Percentiles rank a stretch among this genome's conserved stretches.
These are phyloP conservation scores for Pseudotriccus pelzelni DNA, from an alignment of 2,797 vertebrate species.

Conservation along the genomic window DNA sequence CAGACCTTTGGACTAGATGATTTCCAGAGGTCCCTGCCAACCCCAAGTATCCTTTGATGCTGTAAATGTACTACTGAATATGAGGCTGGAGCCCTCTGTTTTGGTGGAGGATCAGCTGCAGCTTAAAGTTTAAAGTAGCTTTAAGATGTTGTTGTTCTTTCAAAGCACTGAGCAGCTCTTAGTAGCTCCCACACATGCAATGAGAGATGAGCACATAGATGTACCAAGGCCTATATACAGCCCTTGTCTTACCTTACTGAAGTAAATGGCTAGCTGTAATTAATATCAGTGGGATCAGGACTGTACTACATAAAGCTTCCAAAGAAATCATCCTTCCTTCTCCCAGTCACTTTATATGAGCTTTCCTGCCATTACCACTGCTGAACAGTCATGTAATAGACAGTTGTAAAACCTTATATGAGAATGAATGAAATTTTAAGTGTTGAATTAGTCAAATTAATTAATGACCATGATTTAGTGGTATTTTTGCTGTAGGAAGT, in stretches of 20 bases:
- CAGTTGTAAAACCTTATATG: constrained; percentile 7
- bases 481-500: not conserved
- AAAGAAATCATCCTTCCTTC: not conserved
- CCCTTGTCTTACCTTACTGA: not conserved
- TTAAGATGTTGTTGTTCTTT: not conserved
- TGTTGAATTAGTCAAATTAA: constrained; percentile 39
- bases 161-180: not conserved
- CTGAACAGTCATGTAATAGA: not conserved
- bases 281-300: not conserved
- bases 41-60: not conserved
- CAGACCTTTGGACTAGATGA: no score
- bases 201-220: not conserved
- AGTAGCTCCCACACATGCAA: not conserved
- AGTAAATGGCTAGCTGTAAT: not conserved
- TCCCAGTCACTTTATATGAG: not conserved
- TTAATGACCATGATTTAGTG: constrained; percentile 16
- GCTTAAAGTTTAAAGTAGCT: no score
- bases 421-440: constrained; percentile 38
- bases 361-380: not conserved
- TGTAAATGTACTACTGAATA: rapidly evolving
- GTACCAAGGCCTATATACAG: not conserved
- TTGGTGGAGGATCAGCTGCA: not conserved
- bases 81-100: not conserved
- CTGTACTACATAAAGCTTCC: not conserved
- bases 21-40: not conserved